Percentiles rank a stretch among this genome's conserved stretches.
phyloP scores from a whole-genome alignment of 2,888 invertebrate genomes.

The Drosophila falleni region DNA sequence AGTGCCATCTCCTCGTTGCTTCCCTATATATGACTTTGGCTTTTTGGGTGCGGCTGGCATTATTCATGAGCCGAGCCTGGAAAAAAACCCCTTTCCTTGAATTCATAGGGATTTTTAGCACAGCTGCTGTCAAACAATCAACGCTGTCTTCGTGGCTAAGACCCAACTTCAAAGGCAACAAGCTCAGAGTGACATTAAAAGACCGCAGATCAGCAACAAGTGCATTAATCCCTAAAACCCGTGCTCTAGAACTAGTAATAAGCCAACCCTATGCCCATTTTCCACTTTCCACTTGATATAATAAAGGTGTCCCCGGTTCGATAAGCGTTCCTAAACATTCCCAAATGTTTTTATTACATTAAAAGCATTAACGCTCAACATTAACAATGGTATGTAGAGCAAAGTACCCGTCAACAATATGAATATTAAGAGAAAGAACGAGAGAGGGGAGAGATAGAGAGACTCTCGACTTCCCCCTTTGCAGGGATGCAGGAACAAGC shows the following conservation, averaged over 20 bases:
- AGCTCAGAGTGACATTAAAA: slow-evolving; percentile 35
- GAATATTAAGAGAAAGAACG: slow-evolving; percentile 22
- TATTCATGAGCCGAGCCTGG: slow-evolving; percentile 67
- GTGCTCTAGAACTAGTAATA: slow-evolving; percentile 16
- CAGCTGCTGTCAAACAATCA: slow-evolving; percentile 52
- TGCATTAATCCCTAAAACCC: slow-evolving; percentile 47
- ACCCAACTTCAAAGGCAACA: slow-evolving; percentile 48
- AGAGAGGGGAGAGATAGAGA: not conserved
- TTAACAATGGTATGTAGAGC: slow-evolving; percentile 75
- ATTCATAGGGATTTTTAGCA: slow-evolving; percentile 30
- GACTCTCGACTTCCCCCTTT: slow-evolving; percentile 1
- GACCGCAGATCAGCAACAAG: slow-evolving; percentile 65
- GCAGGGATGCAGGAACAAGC: slow-evolving; percentile 47
- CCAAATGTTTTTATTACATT: slow-evolving; percentile 81
- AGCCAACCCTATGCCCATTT: slow-evolving; percentile 20
- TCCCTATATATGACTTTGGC: slow-evolving; percentile 10
- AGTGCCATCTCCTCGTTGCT: slow-evolving; percentile 38
- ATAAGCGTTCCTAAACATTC: slow-evolving; percentile 70
- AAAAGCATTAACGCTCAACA: slow-evolving; percentile 75
- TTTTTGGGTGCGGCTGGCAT: slow-evolving; percentile 55
- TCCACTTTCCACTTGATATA: slow-evolving; percentile 1
- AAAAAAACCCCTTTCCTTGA: slow-evolving; percentile 37
- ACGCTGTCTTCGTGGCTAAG: slow-evolving; percentile 20
- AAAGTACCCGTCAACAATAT: slow-evolving; percentile 55
- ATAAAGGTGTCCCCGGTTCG: slow-evolving; percentile 37